Evolutionary conservation across 1,140 invertebrate species (phyloP).

Genomic region (Pseudomyrmex pallidus): DNA sequence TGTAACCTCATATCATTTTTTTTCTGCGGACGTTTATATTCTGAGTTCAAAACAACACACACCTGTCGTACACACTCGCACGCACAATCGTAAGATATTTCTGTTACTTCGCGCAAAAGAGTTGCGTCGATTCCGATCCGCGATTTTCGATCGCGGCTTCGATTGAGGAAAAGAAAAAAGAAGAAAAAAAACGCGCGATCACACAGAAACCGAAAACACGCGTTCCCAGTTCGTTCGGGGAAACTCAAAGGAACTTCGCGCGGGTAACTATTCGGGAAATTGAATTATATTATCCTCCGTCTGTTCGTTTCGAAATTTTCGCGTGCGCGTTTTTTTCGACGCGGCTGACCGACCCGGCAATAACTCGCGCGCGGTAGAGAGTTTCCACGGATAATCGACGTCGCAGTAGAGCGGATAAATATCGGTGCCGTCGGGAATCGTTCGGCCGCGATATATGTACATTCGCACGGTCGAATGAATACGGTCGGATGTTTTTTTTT

Average conservation of each 20-base stretch:
- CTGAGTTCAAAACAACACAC: too few relatives aligned
- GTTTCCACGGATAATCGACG: conserved; percentile 47
- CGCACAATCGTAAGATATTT: not conserved
- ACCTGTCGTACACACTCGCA: too few relatives aligned
- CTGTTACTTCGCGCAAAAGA: not conserved
- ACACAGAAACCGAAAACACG: not conserved
- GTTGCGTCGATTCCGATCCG: conserved; percentile 8
- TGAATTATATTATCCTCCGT: conserved; percentile 52
- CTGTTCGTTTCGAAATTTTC: conserved; percentile 25
- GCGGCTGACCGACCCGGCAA: conserved; percentile 39
- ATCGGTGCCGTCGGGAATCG: conserved; percentile 16
- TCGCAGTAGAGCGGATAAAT: conserved; percentile 53
- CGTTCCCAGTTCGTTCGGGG: not conserved
- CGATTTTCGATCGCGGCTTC: not conserved
- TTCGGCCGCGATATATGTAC: conserved; percentile 6
- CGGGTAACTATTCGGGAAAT: conserved; percentile 35
- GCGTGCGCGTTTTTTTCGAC: conserved; percentile 24
- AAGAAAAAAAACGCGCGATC: not conserved
- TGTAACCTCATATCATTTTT: too few relatives aligned
- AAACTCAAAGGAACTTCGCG: not conserved
- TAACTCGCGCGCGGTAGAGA: conserved; percentile 42
- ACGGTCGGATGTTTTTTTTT: not conserved
- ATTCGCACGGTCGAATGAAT: conserved; percentile 3
- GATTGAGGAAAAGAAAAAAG: not conserved
- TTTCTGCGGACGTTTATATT: too few relatives aligned